Percentiles rank a stretch among this genome's conserved stretches.
Conservation (phyloP, 2,797 vertebrate genomes). For the Morus bassanus region DNA sequence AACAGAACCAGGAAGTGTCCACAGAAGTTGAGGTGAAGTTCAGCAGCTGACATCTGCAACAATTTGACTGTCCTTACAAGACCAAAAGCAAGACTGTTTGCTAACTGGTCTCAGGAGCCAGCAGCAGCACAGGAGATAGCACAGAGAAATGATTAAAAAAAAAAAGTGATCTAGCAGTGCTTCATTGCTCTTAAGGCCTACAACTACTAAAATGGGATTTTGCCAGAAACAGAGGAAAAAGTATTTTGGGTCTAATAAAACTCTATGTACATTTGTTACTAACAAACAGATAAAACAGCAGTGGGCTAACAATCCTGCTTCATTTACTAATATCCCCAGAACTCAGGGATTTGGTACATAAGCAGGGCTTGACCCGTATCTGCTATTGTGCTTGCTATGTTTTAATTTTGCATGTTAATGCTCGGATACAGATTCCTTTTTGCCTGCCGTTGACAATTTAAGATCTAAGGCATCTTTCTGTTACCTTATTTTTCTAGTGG, state of each 20-base stretch:
- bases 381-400: not conserved
- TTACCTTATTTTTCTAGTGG: not conserved
- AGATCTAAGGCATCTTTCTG: not conserved
- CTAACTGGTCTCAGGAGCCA: not conserved
- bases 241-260: not conserved
- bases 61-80: not conserved
- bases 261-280: not conserved
- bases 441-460: not conserved
- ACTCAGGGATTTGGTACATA: not conserved
- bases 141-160: not conserved
- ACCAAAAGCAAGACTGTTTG: not conserved
- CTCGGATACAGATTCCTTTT: not conserved
- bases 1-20: not conserved
- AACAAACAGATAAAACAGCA: not conserved
- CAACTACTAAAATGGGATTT: not conserved
- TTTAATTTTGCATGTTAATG: not conserved
- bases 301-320: not conserved
- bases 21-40: not conserved
- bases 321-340: not conserved
- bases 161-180: not conserved
- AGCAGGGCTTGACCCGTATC: not conserved
- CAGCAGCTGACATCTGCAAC: not conserved
- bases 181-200: not conserved
- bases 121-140: not conserved
- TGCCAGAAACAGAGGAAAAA: not conserved